Evolutionary conservation across 1,140 invertebrate species (phyloP), one percentile per base, ranked within the genome.

Genomic region (Rhagoletis pomonella): DNA sequence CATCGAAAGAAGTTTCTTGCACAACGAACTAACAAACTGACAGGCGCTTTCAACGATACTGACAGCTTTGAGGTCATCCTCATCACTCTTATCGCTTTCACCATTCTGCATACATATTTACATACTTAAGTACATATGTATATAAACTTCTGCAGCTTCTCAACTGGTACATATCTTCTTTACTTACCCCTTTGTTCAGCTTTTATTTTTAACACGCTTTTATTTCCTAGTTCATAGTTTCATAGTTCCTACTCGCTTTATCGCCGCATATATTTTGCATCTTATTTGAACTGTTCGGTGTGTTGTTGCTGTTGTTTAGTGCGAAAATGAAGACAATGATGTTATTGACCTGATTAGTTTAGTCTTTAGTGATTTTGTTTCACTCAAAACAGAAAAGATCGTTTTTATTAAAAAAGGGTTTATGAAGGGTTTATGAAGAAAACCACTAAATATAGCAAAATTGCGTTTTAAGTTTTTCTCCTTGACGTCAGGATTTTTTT

Each of bases 281-380:
- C 17, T 47, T 17, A 39, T 12, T 4, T 12, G 29, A 39, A 10
- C 42, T 42, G 65, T 14, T 62, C 42, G 65, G 58, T 59, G 6
- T 6, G 58, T 59, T 59, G 58, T 59, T 1, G 6, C 12, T 67
- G 29, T 64, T 29, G 29, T 67, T n/a, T 7, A 19, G 42, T 14
- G 14, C 42, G 12, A 73, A 73, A 73, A 73, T 10, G 67, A 73
- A 44, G 67, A 73, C 67, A 73, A 73, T 73, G 67, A 73, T 73
- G 67, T 47, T 73, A 47, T 73, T 73, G 67, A 73, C 67, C 67
- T 42, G 39, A 73, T 73, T 73, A 12, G 39, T 73, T 47, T 73
- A 14, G 67, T 73, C 67, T 73, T 17, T 4, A 47, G 42, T 47
- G 67, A 1, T 44, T 42, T 73, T 73, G 67, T 42, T 44, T 44